Conservation (phyloP, 1,140 invertebrate genomes). For the Neuroterus valhalla region DNA sequence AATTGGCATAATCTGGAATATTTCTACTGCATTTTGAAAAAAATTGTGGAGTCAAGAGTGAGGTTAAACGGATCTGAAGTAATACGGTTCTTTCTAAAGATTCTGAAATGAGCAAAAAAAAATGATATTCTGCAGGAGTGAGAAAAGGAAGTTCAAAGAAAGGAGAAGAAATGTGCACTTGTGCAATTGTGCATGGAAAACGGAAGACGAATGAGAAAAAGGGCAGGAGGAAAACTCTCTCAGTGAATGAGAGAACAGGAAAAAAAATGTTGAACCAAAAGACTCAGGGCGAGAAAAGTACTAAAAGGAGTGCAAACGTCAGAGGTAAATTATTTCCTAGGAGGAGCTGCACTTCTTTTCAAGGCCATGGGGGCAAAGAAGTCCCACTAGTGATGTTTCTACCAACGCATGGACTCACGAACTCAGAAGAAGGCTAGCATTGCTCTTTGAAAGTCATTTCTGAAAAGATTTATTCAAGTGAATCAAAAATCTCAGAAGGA, state of each 20-base stretch:
- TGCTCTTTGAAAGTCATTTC: too few species aligned
- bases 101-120: background rate
- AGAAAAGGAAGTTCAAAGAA: background rate
- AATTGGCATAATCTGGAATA: too few species aligned
- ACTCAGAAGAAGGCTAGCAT: too few species aligned
- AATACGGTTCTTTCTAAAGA: background rate
- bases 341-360: too few species aligned
- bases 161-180: background rate
- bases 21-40: too few species aligned
- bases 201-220: background rate
- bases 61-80: background rate
- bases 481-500: too few species aligned
- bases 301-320: background rate
- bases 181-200: background rate
- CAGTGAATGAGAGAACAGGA: background rate
- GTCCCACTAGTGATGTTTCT: too few species aligned
- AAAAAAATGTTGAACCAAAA: slow-evolving; percentile 6
- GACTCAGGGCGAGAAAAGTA: background rate
- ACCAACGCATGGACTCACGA: too few species aligned
- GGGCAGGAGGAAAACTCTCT: background rate
- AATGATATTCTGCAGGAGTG: background rate
- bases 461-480: too few species aligned
- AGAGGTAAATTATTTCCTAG: background rate
- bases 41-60: background rate
- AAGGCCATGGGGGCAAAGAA: too few species aligned